Evolutionary conservation across 2,888 invertebrate species (phyloP), one percentile per base, ranked within the genome.

Genomic region (Drosophila birchii): DNA sequence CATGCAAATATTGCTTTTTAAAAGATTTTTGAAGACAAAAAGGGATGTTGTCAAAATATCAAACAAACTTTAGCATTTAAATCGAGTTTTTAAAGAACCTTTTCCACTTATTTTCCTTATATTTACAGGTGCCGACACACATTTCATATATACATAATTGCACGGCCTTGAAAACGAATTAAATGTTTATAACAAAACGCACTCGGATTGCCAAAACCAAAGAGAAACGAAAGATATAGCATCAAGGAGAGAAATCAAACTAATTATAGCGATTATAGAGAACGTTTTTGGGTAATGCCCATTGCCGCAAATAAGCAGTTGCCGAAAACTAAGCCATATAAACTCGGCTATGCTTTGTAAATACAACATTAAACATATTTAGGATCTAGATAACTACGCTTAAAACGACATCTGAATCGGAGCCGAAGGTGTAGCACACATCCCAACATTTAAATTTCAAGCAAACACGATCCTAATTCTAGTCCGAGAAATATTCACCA

Each of bases 321-420:
- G 66, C 34, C 49, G 34, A 32, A 9, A 32, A 18, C 44, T 43
- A 63, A 16, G n/a, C 34, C 62, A 66, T 67, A 38, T 16, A 26
- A 14, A 16, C 23, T 49, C 12, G 66, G 49, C 34, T 23, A 64
- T 66, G 41, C 64, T 66, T 53, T 71, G 71, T 73, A 71, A 73
- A 73, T 62, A 73, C n/a, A 63, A 43, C 20, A 62, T 18, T 55
- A n/a, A 51, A 36, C 23, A 53, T 29, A 49, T 77, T 39, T 49
- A 66, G 61, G 36, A 76, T 79, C 81, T 84, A 84, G 78, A 59
- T 18, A 70, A 69, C 78, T 70, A 76, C 64, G 81, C 75, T 76
- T 76, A 69, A 23, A n/a, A 78, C 59, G 55, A 72, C 82, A 82
- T 67, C 68, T 29, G 23, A 67, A 53, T 29, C 47, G 45, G 54